A percentile compares a stretch with the other conserved stretches of the same genome.
Conservation (phyloP, 2,797 vertebrate genomes). For the Acrossocheilus fasciatus region DNA sequence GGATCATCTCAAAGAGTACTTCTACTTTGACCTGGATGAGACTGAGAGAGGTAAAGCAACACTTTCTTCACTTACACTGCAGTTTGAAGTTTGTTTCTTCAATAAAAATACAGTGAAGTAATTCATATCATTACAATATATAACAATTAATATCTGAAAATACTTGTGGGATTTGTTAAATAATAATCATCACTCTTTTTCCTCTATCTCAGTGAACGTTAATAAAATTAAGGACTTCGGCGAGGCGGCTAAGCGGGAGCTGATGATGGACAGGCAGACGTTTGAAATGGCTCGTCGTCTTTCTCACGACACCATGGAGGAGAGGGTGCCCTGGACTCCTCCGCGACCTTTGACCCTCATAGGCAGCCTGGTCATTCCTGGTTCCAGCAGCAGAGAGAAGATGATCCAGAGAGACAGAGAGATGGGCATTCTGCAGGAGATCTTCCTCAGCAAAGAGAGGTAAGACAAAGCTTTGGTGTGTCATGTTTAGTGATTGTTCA, state of each 20-base stretch:
- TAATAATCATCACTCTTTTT: background rate
- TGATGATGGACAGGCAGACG: constrained; percentile 92
- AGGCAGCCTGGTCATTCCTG: constrained; percentile 79
- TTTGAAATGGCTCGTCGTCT: constrained; percentile 91
- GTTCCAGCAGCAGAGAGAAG: constrained; percentile 89
- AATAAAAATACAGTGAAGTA: background rate
- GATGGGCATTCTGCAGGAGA: constrained; percentile 95
- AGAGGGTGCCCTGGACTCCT: constrained; percentile 87
- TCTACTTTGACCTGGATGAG: constrained; percentile 94
- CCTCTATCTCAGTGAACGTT: constrained; percentile 87
- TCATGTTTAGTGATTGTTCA: background rate
- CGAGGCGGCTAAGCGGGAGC: constrained; percentile 92
- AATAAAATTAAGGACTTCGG: constrained; percentile 98
- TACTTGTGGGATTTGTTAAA: background rate
- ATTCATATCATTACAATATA: background rate
- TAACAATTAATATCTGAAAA: background rate
- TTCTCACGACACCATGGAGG: constrained; percentile 96
- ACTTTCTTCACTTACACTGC: background rate
- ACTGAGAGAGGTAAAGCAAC: constrained; percentile 86
- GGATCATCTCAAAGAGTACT: constrained; percentile 89
- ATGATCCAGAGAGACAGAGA: constrained; percentile 90
- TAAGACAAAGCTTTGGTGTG: constrained; percentile 51
- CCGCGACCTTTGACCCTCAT: constrained; percentile 83
- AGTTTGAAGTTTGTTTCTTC: background rate
- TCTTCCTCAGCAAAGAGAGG: constrained; percentile 95